These are phyloP conservation scores for Trematomus loennbergii DNA, from an alignment of 2,113 vertebrate species.

Conservation along the genomic window DNA sequence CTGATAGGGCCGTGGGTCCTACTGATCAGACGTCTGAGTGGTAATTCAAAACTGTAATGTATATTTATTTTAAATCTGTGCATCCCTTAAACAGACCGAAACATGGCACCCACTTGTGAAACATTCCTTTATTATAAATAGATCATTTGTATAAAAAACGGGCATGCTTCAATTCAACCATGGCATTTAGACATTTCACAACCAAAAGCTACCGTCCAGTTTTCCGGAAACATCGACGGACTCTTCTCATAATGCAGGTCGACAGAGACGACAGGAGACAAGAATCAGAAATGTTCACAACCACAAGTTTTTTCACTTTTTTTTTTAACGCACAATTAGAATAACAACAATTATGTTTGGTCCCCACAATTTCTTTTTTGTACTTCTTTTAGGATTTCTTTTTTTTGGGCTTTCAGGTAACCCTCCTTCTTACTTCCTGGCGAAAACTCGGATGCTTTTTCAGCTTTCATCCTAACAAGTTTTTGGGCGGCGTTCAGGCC, in stretches of 20 bases:
- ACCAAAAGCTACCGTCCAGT: constrained; percentile 89
- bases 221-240: constrained; percentile 90
- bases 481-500: constrained; percentile 43
- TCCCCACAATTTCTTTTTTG: constrained; percentile 78
- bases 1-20: too few relatives aligned
- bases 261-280: constrained; percentile 89
- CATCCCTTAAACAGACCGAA: constrained; percentile 79
- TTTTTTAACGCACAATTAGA: constrained; percentile 90
- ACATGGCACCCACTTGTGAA: constrained; percentile 91
- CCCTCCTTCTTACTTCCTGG: not conserved
- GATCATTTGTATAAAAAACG: constrained; percentile 97
- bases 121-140: constrained; percentile 99
- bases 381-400: constrained; percentile 44
- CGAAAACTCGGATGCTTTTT: not conserved
- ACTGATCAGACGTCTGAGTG: not conserved
- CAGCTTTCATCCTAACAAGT: not conserved
- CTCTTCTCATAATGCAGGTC: constrained; percentile 90
- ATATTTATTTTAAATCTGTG: not conserved
- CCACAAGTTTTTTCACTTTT: constrained; percentile 83
- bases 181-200: constrained; percentile 92
- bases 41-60: not conserved
- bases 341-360: constrained; percentile 91
- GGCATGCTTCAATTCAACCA: constrained; percentile 92
- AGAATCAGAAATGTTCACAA: constrained; percentile 92
- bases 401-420: constrained; percentile 18